phyloP scores from a whole-genome alignment of 2,797 vertebrate species.

The Hydrophis major region DNA sequence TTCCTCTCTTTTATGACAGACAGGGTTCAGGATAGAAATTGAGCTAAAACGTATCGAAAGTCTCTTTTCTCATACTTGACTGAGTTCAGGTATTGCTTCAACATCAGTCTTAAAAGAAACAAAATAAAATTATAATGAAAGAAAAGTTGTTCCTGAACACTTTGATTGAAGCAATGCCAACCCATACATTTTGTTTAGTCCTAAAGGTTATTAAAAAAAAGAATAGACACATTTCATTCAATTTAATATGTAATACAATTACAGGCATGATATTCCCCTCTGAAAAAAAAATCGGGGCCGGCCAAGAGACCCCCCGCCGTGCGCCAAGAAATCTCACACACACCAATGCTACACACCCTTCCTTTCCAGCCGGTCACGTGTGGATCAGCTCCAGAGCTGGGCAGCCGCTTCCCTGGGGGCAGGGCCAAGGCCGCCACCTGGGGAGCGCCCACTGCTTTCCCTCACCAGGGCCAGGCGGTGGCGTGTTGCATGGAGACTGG shows the following conservation, averaged over 20 bases:
- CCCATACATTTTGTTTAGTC: conserved; percentile 39
- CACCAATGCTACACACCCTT: no score
- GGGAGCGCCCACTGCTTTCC: no score
- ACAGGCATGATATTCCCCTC: no score
- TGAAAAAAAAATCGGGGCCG: no score
- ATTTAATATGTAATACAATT: conserved; percentile 48
- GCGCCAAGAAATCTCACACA: no score
- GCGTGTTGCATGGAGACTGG: no score
- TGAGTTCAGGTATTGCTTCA: background rate
- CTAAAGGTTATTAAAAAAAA: conserved; percentile 29
- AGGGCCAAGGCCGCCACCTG: no score
- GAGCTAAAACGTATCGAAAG: background rate
- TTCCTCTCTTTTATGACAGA: background rate
- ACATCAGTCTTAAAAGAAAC: conserved; percentile 17
- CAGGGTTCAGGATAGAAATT: background rate
- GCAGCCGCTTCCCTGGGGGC: no score
- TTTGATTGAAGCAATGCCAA: background rate
- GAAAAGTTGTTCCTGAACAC: background rate
- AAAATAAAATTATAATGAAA: background rate
- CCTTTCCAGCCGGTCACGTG: no score
- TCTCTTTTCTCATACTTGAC: background rate
- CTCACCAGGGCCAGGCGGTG: no score
- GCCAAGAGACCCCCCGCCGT: no score
- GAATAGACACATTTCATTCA: conserved; percentile 58
- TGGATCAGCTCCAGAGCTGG: no score